A percentile compares a stretch with the other conserved stretches of the same genome.
These are phyloP conservation scores for Polyommatus iphigenia DNA, from an alignment of 2,888 invertebrate genomes.

Conservation along the genomic window DNA sequence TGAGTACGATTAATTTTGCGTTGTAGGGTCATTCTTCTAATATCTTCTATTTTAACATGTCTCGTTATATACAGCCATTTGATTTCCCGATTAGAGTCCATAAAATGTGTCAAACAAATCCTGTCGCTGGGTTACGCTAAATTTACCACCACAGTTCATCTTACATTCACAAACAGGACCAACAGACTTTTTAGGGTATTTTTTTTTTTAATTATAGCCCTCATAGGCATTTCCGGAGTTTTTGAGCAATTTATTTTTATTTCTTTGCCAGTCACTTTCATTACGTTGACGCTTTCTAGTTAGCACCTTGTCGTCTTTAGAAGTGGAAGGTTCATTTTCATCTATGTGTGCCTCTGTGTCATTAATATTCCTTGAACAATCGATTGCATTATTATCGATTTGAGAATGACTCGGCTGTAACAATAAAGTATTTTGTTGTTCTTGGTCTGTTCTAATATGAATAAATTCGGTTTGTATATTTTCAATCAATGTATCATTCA, in stretches of 20 bases:
- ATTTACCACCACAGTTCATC: slow-evolving; percentile 34
- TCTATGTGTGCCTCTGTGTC: too few relatives aligned
- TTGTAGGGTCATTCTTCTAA: slow-evolving; percentile 30
- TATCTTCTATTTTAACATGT: slow-evolving; percentile 28
- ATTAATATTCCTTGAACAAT: too few relatives aligned
- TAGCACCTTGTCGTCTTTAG: background rate
- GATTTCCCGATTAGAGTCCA: slow-evolving; percentile 18
- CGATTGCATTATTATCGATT: too few relatives aligned
- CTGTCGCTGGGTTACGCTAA: slow-evolving; percentile 21
- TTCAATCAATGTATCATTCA: too few relatives aligned
- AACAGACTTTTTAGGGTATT: slow-evolving; percentile 34
- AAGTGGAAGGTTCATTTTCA: slow-evolving; percentile 21
- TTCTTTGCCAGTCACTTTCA: slow-evolving; percentile 33
- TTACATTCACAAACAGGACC: slow-evolving; percentile 35
- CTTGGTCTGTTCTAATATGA: too few relatives aligned
- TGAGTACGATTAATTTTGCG: slow-evolving; percentile 31
- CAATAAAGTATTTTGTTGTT: too few relatives aligned
- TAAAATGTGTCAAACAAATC: slow-evolving; percentile 33
- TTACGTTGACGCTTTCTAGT: background rate
- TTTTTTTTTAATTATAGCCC: slow-evolving; percentile 29
- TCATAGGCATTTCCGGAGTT: slow-evolving; percentile 23
- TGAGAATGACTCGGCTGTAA: too few relatives aligned
- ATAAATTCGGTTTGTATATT: too few relatives aligned
- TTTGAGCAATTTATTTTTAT: slow-evolving; percentile 33
- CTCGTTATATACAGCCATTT: slow-evolving; percentile 32